Evolutionary conservation across 2,797 vertebrate genomes (phyloP), one percentile per base, ranked within the genome.

Genomic region (Buceros bicornis): DNA sequence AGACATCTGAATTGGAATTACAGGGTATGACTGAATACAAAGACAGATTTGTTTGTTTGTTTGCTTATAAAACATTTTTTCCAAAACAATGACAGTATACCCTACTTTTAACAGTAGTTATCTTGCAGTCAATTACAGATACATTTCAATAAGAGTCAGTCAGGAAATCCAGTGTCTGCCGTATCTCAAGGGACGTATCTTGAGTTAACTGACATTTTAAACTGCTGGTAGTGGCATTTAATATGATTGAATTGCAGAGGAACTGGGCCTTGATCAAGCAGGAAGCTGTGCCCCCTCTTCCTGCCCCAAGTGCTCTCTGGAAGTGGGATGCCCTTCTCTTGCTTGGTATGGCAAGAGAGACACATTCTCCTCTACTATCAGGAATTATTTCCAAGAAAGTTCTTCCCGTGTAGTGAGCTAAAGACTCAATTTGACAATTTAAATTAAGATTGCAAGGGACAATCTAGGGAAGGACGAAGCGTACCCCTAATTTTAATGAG

Each of bases 191-290:
- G 33, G 24, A 69, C 8, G 76, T 95, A 35, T 26, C 80, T 93
- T 95, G 37, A 87, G 33, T 87, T 85, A 94, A 61, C 11, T 82
- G 77, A 66, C 19, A 64, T 19, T 93, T 93, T 91, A 60, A 82
- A 91, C 64, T 77, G 33, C 16, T 4, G 16, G 35, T 60, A 89
- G 25, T 54, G 17, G 70, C 91, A 92, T 35, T 95, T 93, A 93
- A 16, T 91, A 16, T 79, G 25, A 82, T 42, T 78, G 56, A 93
- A 88, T 69, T 56, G 33, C 42, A 80, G 53, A 45, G 62, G 77
- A 94, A 87, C 51, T 31, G 3, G 16, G 29, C 53, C n/a, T 85
- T 11, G 47, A 51, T 76, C 50, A 87, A 54, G 51, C 50, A 78
- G 50, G 37, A 72, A 62, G 24, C 25, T 54, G 19, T 60, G 73